Evolutionary conservation across 2,888 invertebrate genomes (phyloP).

Genomic region (Morpho deidamia): DNA sequence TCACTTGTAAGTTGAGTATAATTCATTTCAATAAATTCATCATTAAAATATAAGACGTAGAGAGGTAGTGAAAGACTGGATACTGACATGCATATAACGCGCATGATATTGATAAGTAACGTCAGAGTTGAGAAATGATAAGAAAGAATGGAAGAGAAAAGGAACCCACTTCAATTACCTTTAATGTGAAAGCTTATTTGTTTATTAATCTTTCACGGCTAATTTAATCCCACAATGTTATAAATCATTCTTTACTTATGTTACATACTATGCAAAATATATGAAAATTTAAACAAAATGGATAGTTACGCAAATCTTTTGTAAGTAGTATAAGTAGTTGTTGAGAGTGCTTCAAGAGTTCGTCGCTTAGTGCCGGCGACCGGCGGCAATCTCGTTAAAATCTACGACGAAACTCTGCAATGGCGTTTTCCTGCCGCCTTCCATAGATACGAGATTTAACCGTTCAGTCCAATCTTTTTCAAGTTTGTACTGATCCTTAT

Average conservation of each 20-base stretch:
- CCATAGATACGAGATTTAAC: conserved; percentile 7
- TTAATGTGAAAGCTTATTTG: too few relatives aligned
- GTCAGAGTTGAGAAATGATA: too few relatives aligned
- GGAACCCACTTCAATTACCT: too few relatives aligned
- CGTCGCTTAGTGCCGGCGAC: conserved; percentile 52
- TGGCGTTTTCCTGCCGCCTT: conserved; percentile 40
- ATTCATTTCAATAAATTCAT: too few relatives aligned
- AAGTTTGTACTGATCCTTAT: neutral
- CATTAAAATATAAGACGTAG: too few relatives aligned
- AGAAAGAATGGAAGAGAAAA: too few relatives aligned
- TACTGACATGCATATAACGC: too few relatives aligned
- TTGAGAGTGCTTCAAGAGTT: conserved; percentile 55
- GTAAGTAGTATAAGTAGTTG: conserved; percentile 70
- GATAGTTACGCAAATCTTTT: conserved; percentile 37
- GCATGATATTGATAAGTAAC: too few relatives aligned
- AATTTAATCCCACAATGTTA: too few relatives aligned
- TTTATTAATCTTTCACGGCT: too few relatives aligned
- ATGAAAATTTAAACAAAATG: neutral
- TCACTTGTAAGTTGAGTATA: too few relatives aligned
- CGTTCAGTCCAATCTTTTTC: conserved; percentile 3
- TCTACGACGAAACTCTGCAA: conserved; percentile 58
- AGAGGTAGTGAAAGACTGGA: too few relatives aligned
- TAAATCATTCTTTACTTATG: neutral
- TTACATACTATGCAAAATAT: neutral
- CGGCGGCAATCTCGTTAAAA: conserved; percentile 72